These are phyloP conservation scores for Apistogramma diplotaenia DNA, from an alignment of 2,113 vertebrate genomes.

Conservation along the genomic window DNA sequence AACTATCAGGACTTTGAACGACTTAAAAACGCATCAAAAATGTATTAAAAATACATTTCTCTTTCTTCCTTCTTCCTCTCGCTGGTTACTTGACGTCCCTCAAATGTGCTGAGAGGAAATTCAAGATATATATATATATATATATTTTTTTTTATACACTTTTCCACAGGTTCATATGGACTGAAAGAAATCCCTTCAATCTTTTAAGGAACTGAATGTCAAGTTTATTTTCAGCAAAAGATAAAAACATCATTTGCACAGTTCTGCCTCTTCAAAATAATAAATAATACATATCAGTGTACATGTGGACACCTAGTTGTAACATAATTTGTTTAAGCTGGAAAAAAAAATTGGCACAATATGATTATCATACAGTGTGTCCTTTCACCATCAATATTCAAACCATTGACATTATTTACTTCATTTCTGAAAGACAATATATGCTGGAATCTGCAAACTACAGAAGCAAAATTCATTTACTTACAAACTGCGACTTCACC, in stretches of 20 bases:
- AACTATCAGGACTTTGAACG: too few relatives aligned
- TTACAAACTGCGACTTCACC: constrained; percentile 55
- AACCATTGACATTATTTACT: constrained; percentile 42
- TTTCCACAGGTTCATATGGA: background rate
- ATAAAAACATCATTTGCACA: constrained; percentile 76
- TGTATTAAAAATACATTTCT: background rate
- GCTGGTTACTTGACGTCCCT: background rate
- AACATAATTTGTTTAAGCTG: constrained; percentile 53
- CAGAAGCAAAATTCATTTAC: constrained; percentile 65
- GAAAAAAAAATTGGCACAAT: constrained; percentile 48
- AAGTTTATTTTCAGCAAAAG: constrained; percentile 78
- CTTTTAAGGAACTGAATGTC: constrained; percentile 69
- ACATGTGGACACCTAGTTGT: constrained; percentile 67
- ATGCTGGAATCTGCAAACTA: constrained; percentile 63
- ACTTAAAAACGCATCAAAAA: constrained; percentile 53
- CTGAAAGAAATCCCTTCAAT: constrained; percentile 25
- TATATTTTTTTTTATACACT: too few relatives aligned
- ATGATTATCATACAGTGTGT: constrained; percentile 66
- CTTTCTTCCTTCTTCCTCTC: background rate
- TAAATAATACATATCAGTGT: constrained; percentile 69
- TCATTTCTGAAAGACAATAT: constrained; percentile 52
- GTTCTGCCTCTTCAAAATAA: constrained; percentile 72
- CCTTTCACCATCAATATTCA: constrained; percentile 50
- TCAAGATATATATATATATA: too few relatives aligned
- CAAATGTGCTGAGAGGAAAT: background rate